A percentile compares a stretch with the other conserved stretches of the same genome.
These are phyloP conservation scores for Octopus bimaculoides DNA, from an alignment of 1,140 invertebrate species.

Conservation along the genomic window DNA sequence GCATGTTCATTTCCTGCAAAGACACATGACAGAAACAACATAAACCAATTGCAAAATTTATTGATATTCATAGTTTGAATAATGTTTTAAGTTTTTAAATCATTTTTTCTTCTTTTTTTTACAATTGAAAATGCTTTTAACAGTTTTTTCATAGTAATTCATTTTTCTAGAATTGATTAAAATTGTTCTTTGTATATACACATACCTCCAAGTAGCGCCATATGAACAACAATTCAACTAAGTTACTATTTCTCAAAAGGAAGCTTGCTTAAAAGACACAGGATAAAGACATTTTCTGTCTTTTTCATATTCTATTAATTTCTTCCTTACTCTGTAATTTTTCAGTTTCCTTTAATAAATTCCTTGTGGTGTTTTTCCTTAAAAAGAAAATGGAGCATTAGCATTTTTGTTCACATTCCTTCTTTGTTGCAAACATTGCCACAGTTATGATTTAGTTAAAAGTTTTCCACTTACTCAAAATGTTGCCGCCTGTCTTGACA, in stretches of 20 bases:
- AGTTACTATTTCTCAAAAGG: neutral
- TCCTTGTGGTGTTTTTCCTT: neutral
- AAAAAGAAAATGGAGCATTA: too few species aligned
- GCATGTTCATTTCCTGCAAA: constrained; percentile 1
- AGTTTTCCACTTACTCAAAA: too few species aligned
- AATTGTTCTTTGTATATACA: neutral
- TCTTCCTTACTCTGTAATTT: neutral
- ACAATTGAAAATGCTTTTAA: constrained; percentile 10
- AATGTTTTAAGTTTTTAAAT: neutral
- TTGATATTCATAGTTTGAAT: constrained; percentile 2
- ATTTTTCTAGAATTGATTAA: neutral
- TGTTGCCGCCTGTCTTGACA: too few species aligned
- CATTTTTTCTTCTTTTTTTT: neutral
- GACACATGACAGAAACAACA: neutral
- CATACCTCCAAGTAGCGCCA: constrained; percentile 2
- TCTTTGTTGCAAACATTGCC: too few species aligned
- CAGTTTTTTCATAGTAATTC: neutral
- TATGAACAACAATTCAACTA: neutral
- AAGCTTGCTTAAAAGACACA: neutral
- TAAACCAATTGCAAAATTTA: constrained; percentile 7
- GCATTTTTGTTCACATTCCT: too few species aligned
- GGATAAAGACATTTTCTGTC: neutral
- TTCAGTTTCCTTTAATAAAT: neutral
- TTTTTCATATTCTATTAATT: neutral
- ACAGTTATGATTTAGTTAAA: too few species aligned